Conservation (phyloP, 2,797 vertebrate species). For the Pangasius krempfi region DNA sequence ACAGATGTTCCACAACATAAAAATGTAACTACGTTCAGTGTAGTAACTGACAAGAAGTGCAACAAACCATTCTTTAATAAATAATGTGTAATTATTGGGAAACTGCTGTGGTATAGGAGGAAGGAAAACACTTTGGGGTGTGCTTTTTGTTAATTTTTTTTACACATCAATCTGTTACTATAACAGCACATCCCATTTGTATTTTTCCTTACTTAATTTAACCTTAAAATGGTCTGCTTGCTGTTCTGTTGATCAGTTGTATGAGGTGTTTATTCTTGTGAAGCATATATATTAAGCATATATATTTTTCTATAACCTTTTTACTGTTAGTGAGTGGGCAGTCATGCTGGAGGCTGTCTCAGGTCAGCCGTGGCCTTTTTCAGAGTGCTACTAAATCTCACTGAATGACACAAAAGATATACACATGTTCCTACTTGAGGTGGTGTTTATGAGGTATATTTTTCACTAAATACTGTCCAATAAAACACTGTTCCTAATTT, state of each 20-base stretch:
- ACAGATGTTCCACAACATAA: background rate
- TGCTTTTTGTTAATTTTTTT: background rate
- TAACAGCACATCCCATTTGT: background rate
- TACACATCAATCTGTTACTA: background rate
- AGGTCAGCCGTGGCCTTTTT: slow-evolving; percentile 45
- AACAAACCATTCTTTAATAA: background rate
- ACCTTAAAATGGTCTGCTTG: background rate
- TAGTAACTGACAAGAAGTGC: background rate
- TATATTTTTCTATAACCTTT: slow-evolving; percentile 55
- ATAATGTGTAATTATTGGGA: background rate
- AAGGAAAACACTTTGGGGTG: background rate
- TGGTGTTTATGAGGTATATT: slow-evolving; percentile 30
- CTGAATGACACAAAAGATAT: background rate
- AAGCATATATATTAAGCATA: slow-evolving; percentile 54
- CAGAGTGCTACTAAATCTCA: slow-evolving; percentile 29
- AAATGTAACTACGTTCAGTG: background rate
- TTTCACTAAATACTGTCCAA: slow-evolving; percentile 45
- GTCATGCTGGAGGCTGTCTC: slow-evolving; percentile 42
- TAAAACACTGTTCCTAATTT: slow-evolving; percentile 41
- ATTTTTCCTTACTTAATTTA: background rate
- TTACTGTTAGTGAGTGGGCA: slow-evolving; percentile 35
- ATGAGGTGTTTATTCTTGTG: slow-evolving; percentile 48
- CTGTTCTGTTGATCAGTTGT: slow-evolving; percentile 35
- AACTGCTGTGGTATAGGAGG: background rate
- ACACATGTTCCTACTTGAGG: background rate